Percentiles rank a stretch among this genome's conserved stretches.
Evolutionary conservation across 2,888 invertebrate genomes (phyloP).

Genomic region (Watsonalla cultraria): DNA sequence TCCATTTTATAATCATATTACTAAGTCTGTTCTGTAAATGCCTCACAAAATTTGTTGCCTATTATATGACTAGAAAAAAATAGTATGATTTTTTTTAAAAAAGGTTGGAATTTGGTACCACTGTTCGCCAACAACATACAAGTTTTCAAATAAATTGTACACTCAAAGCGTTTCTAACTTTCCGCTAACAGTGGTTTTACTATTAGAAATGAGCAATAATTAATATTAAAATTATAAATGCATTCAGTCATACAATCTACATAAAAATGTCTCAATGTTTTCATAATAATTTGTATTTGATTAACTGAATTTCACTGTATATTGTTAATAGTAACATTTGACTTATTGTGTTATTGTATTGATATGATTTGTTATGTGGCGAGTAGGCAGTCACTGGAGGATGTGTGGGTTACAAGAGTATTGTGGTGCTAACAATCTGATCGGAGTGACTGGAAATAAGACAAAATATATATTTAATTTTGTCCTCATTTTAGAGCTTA

Average conservation of each 20-base stretch:
- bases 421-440: conserved; percentile 71
- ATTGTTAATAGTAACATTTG: conserved; percentile 19
- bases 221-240: background rate
- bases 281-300: conserved; percentile 28
- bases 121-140: too few species aligned
- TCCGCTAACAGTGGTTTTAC: background rate
- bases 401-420: conserved; percentile 46
- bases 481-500: conserved; percentile 76
- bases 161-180: too few species aligned
- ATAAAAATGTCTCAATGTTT: conserved; percentile 13
- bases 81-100: too few species aligned
- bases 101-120: too few species aligned
- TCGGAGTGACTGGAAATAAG: conserved; percentile 59
- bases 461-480: conserved; percentile 68
- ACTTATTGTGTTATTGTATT: conserved; percentile 20
- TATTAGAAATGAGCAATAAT: background rate
- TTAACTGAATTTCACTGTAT: conserved; percentile 29
- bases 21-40: too few species aligned
- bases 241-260: too few species aligned
- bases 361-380: conserved; percentile 23
- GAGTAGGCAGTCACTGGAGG: conserved; percentile 49
- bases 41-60: too few species aligned
- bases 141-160: too few species aligned
- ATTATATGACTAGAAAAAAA: too few species aligned
- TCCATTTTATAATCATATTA: too few species aligned